phyloP scores from a whole-genome alignment of 2,888 invertebrate species.

The Halocaridina rubra region DNA sequence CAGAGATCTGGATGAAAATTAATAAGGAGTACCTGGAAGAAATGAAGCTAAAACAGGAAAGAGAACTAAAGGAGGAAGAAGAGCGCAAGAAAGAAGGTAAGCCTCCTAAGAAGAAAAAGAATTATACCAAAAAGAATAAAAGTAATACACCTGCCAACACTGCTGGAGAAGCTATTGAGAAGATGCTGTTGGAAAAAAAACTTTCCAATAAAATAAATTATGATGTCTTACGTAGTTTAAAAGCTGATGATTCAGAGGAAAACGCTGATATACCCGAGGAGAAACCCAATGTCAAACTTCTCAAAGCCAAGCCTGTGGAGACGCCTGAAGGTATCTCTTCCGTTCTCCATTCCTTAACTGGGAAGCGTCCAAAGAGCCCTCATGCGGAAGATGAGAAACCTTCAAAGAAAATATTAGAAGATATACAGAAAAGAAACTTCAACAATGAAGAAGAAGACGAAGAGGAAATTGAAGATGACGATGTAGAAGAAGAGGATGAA shows the following conservation, averaged over 20 bases:
- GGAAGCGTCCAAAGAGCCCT: conserved; percentile 32
- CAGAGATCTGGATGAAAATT: conserved; percentile 85
- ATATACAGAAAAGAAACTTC: neutral
- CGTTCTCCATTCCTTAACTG: conserved; percentile 52
- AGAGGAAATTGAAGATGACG: conserved; percentile 49
- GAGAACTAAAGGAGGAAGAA: conserved; percentile 82
- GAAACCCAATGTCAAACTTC: conserved; percentile 27
- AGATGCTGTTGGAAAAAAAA: conserved; percentile 94
- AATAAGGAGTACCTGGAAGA: conserved; percentile 89
- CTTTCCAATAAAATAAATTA: conserved; percentile 98
- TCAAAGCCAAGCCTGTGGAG: conserved; percentile 26
- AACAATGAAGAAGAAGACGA: conserved; percentile 36
- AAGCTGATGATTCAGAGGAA: conserved; percentile 65
- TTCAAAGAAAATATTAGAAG: neutral
- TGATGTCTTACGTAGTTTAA: conserved; percentile 89
- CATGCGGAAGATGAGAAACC: conserved; percentile 11
- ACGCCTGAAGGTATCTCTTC: conserved; percentile 49
- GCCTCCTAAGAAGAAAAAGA: conserved; percentile 82
- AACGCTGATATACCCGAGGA: conserved; percentile 21
- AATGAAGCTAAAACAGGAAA: conserved; percentile 87
- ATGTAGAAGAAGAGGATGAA: conserved; percentile 64
- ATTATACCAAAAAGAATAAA: conserved; percentile 76
- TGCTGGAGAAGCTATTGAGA: conserved; percentile 91
- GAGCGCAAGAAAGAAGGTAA: conserved; percentile 89
- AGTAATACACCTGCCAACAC: conserved; percentile 71